These are phyloP conservation scores for Chloropsis cyanopogon DNA, from an alignment of 2,113 vertebrate genomes.

Conservation along the genomic window DNA sequence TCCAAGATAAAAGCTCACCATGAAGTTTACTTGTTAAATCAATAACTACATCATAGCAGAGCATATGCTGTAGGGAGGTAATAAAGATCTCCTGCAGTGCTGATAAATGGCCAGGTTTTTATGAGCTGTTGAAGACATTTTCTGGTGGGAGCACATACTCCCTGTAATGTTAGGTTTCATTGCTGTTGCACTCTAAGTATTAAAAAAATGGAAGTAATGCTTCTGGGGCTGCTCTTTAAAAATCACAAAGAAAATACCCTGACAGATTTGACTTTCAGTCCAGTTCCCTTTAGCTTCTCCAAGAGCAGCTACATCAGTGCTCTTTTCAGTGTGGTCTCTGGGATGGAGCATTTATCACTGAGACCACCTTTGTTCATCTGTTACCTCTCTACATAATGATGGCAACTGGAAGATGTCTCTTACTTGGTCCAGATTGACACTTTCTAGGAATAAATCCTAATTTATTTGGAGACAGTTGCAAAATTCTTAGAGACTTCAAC, in stretches of 20 bases:
- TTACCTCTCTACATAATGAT: not conserved
- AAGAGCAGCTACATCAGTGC: not conserved
- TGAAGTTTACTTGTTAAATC: slow-evolving; percentile 66
- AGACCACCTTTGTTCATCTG: not conserved
- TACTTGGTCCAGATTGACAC: not conserved
- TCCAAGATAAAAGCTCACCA: slow-evolving; percentile 52
- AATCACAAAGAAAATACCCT: not conserved
- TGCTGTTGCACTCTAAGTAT: not conserved
- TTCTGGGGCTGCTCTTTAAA: slow-evolving; percentile 25
- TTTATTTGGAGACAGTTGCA: not conserved
- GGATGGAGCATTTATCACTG: not conserved
- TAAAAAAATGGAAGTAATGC: slow-evolving; percentile 33
- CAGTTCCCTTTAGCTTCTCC: not conserved
- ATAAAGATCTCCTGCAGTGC: slow-evolving; percentile 64
- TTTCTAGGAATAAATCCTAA: not conserved
- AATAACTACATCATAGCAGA: slow-evolving; percentile 59
- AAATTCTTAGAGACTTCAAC: not conserved
- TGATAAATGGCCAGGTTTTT: slow-evolving; percentile 44
- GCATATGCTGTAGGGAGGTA: slow-evolving; percentile 51
- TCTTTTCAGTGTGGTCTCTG: not conserved
- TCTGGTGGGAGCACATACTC: slow-evolving; percentile 45
- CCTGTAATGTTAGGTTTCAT: slow-evolving; percentile 46
- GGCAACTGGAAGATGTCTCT: not conserved
- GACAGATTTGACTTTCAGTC: not conserved
- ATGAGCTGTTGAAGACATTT: slow-evolving; percentile 37